Conservation (phyloP, 2,888 invertebrate species). For the Scaeva pyrastri region DNA sequence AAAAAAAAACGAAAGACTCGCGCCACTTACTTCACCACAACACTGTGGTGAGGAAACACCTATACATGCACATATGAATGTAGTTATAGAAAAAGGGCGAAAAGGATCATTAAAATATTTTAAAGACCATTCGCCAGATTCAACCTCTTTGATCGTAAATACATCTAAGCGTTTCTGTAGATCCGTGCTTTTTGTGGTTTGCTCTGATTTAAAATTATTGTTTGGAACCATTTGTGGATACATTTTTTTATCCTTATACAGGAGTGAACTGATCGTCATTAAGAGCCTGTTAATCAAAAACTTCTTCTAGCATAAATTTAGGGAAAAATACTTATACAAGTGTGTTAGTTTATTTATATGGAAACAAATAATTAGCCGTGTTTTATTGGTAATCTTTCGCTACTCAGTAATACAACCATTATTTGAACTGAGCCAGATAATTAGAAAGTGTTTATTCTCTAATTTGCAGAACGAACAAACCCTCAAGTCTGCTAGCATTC, state of each 20-base stretch:
- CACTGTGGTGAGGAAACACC: not conserved
- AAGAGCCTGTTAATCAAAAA: not conserved
- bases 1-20: conserved; percentile 38
- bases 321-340: too few relatives aligned
- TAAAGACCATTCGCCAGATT: conserved; percentile 62
- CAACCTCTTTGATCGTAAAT: conserved; percentile 64
- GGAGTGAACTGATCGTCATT: not conserved
- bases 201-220: conserved; percentile 59
- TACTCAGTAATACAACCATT: too few relatives aligned
- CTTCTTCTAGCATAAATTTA: too few relatives aligned
- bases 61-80: not conserved
- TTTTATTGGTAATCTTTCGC: too few relatives aligned
- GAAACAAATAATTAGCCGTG: too few relatives aligned
- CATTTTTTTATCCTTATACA: conserved; percentile 29
- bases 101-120: conserved; percentile 71
- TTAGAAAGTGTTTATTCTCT: too few relatives aligned
- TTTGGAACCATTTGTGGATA: conserved; percentile 60
- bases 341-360: too few relatives aligned
- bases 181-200: conserved; percentile 31
- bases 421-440: too few relatives aligned
- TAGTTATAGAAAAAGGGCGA: conserved; percentile 35
- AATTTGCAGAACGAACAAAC: too few relatives aligned
- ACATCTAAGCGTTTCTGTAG: conserved; percentile 31
- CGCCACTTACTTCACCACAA: conserved; percentile 42
- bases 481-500: too few relatives aligned